Percentiles rank a stretch among this genome's conserved stretches.
These are phyloP conservation scores for Rhynchophorus ferrugineus DNA, from an alignment of 1,140 invertebrate genomes.

Conservation along the genomic window DNA sequence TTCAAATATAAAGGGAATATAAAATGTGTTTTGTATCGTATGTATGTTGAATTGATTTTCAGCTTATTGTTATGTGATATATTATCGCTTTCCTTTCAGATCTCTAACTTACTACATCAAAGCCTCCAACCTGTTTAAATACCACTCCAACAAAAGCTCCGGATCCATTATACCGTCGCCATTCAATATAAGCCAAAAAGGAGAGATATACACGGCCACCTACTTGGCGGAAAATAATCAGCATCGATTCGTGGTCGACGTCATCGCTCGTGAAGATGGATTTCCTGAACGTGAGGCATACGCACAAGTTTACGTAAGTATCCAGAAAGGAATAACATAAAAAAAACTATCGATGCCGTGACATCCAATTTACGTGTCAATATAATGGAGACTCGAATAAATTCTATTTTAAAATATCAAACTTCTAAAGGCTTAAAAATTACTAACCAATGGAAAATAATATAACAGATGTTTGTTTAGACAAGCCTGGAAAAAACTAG, in stretches of 20 bases:
- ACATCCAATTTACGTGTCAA: too few relatives aligned
- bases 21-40: too few relatives aligned
- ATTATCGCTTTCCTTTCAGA: too few relatives aligned
- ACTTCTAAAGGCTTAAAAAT: too few relatives aligned
- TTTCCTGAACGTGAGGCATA: conserved; percentile 69
- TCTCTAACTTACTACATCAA: conserved; percentile 71
- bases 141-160: conserved; percentile 65
- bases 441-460: too few relatives aligned
- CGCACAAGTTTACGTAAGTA: conserved; percentile 69
- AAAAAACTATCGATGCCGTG: not conserved
- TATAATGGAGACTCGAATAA: too few relatives aligned
- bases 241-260: conserved; percentile 74
- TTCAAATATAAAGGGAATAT: too few relatives aligned
- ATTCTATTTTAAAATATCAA: too few relatives aligned
- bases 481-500: too few relatives aligned
- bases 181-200: conserved; percentile 68
- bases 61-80: too few relatives aligned
- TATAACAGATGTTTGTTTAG: too few relatives aligned
- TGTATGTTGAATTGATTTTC: too few relatives aligned
- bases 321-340: not conserved
- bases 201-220: conserved; percentile 64
- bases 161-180: conserved; percentile 83
- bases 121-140: conserved; percentile 76
- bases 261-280: conserved; percentile 73
- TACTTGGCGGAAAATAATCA: conserved; percentile 83